phyloP scores from a whole-genome alignment of 1,140 invertebrate genomes.

The Heliconius melpomene region DNA sequence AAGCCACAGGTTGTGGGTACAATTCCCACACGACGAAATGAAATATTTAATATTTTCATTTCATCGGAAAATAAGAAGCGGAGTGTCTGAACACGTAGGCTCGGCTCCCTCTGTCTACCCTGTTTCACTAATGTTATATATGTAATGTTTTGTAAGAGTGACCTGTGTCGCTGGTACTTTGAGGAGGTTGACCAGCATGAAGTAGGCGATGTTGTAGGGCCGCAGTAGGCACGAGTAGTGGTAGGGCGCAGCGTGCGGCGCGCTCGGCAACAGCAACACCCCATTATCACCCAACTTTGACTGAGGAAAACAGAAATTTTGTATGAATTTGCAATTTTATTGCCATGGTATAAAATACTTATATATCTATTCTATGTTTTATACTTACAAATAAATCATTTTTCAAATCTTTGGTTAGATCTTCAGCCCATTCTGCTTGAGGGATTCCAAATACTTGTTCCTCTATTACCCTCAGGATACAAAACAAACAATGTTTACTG shows the following conservation, averaged over 20 bases:
- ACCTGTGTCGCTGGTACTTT: constrained; percentile 93
- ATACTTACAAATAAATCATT: constrained; percentile 83
- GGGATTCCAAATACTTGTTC: constrained; percentile 82
- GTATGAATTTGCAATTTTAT: background rate
- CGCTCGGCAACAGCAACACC: constrained; percentile 93
- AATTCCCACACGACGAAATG: no score
- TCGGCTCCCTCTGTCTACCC: no score
- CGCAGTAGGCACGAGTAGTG: constrained; percentile 91
- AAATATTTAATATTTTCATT: no score
- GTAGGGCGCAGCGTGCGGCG: constrained; percentile 91
- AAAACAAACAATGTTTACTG: constrained; percentile 85
- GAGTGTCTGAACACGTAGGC: no score
- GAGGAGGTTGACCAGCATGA: constrained; percentile 92
- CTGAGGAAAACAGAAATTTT: constrained; percentile 58
- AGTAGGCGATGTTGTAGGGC: constrained; percentile 94
- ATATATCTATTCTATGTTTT: no score
- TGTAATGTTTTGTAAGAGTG: background rate
- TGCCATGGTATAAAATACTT: no score
- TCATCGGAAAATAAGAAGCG: no score
- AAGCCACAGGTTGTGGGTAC: no score
- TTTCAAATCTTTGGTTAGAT: constrained; percentile 82
- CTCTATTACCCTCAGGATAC: constrained; percentile 85
- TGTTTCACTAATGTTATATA: background rate
- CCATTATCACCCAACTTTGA: constrained; percentile 90
- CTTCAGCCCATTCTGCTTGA: constrained; percentile 84